Conservation (phyloP, 2,113 vertebrate species). For the Etheostoma spectabile region DNA sequence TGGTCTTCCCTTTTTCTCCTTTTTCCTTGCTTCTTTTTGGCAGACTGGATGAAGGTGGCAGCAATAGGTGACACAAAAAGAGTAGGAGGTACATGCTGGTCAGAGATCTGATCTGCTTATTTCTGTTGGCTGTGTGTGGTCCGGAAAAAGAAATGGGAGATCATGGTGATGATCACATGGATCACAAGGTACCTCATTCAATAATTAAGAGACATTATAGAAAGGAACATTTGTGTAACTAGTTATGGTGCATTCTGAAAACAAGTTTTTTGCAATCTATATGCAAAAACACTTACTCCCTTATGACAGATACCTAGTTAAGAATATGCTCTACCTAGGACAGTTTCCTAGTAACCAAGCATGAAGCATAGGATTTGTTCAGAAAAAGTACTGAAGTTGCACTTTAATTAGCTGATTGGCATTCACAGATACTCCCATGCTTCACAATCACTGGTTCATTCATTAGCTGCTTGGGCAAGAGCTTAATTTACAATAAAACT, state of each 20-base stretch:
- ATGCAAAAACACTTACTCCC: too few relatives aligned
- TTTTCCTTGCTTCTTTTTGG: constrained; percentile 18
- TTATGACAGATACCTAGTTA: background rate
- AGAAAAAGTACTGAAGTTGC: background rate
- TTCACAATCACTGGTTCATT: background rate
- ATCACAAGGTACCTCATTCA: background rate
- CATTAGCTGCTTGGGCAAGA: background rate
- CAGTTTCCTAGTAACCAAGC: background rate
- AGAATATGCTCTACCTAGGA: background rate
- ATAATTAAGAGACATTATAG: constrained; percentile 43
- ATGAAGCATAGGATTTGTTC: background rate
- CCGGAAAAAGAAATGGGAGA: constrained; percentile 52
- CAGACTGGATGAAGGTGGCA: constrained; percentile 42
- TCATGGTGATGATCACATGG: constrained; percentile 41
- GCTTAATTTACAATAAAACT: background rate
- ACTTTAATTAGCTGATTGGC: background rate
- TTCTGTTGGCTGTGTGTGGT: constrained; percentile 52
- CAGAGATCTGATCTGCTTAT: constrained; percentile 66
- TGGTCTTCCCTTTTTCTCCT: constrained; percentile 21
- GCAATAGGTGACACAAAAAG: background rate
- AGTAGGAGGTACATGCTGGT: constrained; percentile 33
- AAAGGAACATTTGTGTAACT: background rate
- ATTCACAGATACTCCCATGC: background rate
- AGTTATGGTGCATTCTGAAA: background rate
- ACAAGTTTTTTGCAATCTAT: too few relatives aligned